Conservation (phyloP, 2,888 invertebrate genomes). For the Cryptocephalus primarius region DNA sequence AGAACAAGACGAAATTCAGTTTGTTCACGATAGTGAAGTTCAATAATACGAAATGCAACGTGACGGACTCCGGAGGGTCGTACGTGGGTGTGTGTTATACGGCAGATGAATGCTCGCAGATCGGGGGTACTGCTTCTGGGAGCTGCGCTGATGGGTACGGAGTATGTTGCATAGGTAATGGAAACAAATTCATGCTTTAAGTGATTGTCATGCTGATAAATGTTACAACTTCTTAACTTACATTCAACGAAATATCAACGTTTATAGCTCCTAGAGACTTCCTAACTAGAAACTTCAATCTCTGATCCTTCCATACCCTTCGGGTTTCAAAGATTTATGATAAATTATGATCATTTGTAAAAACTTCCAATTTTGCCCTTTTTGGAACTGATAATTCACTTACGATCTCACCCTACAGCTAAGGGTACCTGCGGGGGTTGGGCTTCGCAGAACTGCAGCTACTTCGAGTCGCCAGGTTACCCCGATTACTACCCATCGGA, state of each 20-base stretch:
- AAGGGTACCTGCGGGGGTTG: constrained; percentile 54
- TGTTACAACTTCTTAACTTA: too few species aligned
- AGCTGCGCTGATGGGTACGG: constrained; percentile 63
- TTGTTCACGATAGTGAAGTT: constrained; percentile 62
- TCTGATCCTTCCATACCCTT: too few species aligned
- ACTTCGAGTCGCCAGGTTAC: constrained; percentile 63
- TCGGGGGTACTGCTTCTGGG: constrained; percentile 54
- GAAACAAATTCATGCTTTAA: background rate
- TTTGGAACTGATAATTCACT: too few species aligned
- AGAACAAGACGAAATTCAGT: constrained; percentile 42
- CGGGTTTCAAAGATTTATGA: too few species aligned
- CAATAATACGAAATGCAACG: constrained; percentile 50
- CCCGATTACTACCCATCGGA: constrained; percentile 40
- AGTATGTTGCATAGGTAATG: constrained; percentile 62
- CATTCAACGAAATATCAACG: too few species aligned
- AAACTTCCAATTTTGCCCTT: too few species aligned
- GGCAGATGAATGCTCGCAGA: constrained; percentile 50
- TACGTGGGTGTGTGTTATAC: constrained; percentile 63
- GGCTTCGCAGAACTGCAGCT: constrained; percentile 50
- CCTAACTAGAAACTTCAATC: too few species aligned
- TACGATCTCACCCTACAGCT: constrained; percentile 38
- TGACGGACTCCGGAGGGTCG: constrained; percentile 41
- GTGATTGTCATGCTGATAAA: background rate
- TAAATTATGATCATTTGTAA: too few species aligned
- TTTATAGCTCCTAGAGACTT: too few species aligned